These are phyloP conservation scores for Aproaerema taeniolella DNA, from an alignment of 2,888 invertebrate genomes.

Conservation along the genomic window DNA sequence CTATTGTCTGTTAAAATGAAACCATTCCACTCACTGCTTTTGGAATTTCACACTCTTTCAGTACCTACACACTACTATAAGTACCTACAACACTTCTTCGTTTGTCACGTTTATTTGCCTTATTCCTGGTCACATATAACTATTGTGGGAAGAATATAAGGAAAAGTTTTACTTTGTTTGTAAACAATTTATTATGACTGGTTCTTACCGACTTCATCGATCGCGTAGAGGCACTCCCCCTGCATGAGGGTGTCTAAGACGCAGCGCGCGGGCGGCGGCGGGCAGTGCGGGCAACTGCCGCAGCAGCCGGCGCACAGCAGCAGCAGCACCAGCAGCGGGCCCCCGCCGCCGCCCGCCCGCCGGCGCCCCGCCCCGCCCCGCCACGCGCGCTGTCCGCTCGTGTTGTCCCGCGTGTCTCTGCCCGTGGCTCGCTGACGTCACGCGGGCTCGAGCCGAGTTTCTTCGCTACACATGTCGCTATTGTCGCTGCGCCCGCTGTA, in stretches of 20 bases:
- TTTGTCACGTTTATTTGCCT: neutral
- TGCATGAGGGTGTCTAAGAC: no score
- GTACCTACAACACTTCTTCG: neutral
- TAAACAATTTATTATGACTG: no score
- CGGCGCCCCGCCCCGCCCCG: neutral
- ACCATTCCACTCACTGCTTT: no score
- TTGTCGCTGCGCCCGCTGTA: neutral
- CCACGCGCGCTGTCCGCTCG: neutral
- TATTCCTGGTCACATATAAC: neutral
- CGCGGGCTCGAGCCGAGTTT: neutral
- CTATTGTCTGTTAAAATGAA: no score
- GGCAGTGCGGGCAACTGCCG: neutral
- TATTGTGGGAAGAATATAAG: no score
- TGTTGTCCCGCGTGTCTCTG: neutral
- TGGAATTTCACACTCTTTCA: neutral
- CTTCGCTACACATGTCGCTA: neutral
- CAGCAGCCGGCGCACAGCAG: constrained; percentile 2
- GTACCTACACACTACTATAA: neutral
- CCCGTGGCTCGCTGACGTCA: neutral
- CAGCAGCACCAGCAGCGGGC: constrained; percentile 26
- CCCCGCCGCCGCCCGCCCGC: neutral
- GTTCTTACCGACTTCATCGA: no score
- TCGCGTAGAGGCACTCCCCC: neutral
- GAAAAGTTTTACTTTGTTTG: no score
- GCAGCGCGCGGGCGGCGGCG: constrained; percentile 2